These are phyloP conservation scores for Aphaenogaster ashmeadi DNA, from an alignment of 1,140 invertebrate species.

Conservation along the genomic window DNA sequence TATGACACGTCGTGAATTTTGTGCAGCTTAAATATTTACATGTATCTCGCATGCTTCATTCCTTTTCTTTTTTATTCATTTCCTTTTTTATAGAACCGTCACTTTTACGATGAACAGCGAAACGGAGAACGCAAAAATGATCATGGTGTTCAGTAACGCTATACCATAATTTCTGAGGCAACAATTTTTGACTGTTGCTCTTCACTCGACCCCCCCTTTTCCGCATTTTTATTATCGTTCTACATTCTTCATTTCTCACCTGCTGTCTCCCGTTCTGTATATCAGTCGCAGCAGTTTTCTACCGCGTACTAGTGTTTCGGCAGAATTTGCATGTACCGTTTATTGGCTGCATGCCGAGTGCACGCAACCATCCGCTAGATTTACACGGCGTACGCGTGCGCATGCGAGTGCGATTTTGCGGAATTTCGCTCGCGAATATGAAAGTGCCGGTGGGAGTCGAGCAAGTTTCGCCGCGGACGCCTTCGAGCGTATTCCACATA, in stretches of 20 bases:
- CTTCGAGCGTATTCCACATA: constrained; percentile 46
- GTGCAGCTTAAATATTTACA: neutral
- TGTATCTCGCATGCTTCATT: neutral
- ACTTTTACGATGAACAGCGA: neutral
- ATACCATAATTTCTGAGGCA: neutral
- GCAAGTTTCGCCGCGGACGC: constrained; percentile 10
- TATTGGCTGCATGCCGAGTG: constrained; percentile 70
- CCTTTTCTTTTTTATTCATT: neutral
- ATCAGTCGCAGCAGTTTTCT: constrained; percentile 26
- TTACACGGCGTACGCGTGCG: constrained; percentile 54
- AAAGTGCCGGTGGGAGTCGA: constrained; percentile 12
- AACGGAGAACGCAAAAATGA: neutral
- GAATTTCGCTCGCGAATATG: constrained; percentile 38
- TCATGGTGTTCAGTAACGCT: neutral
- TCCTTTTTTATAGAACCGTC: neutral
- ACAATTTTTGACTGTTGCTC: neutral
- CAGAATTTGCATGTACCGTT: constrained; percentile 65
- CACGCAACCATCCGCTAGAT: constrained; percentile 69
- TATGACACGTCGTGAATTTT: neutral
- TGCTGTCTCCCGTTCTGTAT: neutral
- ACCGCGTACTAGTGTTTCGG: neutral
- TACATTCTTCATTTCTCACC: neutral
- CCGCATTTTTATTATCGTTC: neutral
- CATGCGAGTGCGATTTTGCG: neutral
- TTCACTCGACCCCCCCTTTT: neutral